Evolutionary conservation across 2,113 vertebrate genomes (phyloP), one percentile per base, ranked within the genome.

Genomic region (Phrynocephalus versicolor): DNA sequence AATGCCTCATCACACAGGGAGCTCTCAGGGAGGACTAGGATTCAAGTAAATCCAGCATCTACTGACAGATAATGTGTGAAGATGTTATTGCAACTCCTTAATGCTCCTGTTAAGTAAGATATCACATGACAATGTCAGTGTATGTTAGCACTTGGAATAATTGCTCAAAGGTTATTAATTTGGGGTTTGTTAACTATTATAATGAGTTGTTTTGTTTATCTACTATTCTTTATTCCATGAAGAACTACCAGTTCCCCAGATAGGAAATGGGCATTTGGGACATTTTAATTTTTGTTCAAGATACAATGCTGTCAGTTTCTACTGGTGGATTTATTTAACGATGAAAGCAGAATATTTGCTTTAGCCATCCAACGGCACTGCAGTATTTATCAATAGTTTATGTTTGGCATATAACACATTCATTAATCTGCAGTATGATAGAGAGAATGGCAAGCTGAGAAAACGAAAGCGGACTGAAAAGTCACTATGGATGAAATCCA

Each of bases 31-130:
- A 51, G 45, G 10, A 51, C 45, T 73, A 92, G 80, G 91, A 90
- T 89, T 51, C 79, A 91, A 94, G 79, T 79, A 92, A 90, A 88
- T 81, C 88, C 19, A 30, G 37, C 69, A 79, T 79, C 75, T 92
- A 86, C 70, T 89, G 79, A 91, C 55, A 90, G 69, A 86, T n/a
- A 60, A 58, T 89, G 21, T 79, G 51, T 78, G 30, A 85, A 89
- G 64, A 79, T 89, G 91, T 89, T 83, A 87, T 79, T 93, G 82
- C 62, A 90, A 19, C 70, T 92, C 74, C 70, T 16, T 88, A 86
- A 88, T 69, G 75, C 0, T 89, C 37, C 80, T 88, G 51, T 82
- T 86, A 88, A 69, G 33, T 84, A 55, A 93, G 62, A 81, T 74
- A 91, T 89, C 62, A 81, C 39, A 27, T 90, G 89, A 87, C 5